Evolutionary conservation across 2,797 vertebrate species (phyloP).

Genomic region (Trachurus trachurus): DNA sequence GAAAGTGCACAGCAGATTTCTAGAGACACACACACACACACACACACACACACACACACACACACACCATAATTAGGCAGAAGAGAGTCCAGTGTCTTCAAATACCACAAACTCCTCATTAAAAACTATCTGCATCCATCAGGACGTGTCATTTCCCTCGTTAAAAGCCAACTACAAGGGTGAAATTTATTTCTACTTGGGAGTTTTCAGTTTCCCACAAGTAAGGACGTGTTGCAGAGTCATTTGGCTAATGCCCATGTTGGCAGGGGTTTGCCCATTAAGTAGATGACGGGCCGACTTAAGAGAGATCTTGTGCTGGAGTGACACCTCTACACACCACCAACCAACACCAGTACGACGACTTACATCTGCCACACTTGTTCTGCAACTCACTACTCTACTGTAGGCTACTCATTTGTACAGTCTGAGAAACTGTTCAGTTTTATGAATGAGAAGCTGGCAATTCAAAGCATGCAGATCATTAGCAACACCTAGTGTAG

Average conservation of each 20-base stretch:
- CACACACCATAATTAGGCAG: background rate
- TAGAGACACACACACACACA: background rate
- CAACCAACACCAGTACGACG: conserved; percentile 13
- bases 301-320: conserved; percentile 21
- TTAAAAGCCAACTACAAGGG: conserved; percentile 10
- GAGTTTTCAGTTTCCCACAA: conserved; percentile 23
- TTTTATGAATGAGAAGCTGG: conserved; percentile 1
- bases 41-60: background rate
- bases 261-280: conserved; percentile 46
- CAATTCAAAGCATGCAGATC: background rate
- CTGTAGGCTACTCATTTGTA: background rate
- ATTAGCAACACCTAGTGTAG: background rate
- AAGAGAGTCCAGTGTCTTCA: conserved; percentile 13
- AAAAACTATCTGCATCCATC: conserved; percentile 12
- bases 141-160: background rate
- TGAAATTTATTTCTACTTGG: conserved; percentile 14
- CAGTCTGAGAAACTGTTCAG: background rate
- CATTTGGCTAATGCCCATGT: conserved; percentile 57
- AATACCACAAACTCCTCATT: conserved; percentile 39
- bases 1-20: conserved; percentile 39
- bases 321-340: conserved; percentile 28
- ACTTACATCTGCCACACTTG: conserved; percentile 4
- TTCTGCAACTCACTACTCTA: background rate
- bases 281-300: conserved; percentile 28
- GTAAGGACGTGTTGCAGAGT: conserved; percentile 27